Evolutionary conservation across 2,888 invertebrate species (phyloP), one percentile per base, ranked within the genome.

Genomic region (Tetranychus truncatus): DNA sequence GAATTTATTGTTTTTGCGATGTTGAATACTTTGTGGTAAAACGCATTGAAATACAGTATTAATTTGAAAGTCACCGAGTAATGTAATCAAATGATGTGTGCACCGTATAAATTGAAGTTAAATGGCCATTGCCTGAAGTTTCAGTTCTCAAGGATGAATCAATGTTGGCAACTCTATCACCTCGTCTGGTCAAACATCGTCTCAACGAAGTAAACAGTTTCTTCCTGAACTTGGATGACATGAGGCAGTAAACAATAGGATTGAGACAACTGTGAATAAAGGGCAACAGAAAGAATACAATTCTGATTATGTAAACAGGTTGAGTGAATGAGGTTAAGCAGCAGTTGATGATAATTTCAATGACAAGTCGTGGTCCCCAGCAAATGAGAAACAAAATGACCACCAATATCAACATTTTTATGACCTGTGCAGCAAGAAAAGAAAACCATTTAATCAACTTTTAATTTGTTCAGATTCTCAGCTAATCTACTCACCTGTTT

Each of bases 401-500:
- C 9, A 85, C 84, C n/a, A 84, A 81, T 18, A 85, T 82, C 77
- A 85, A 81, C 85, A 85, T 85, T 79, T 84, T 84, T 77, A 85
- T 85, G 9, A 85, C 85, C 85, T 85, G 80, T 0, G 80, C 18
- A 71, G 20, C 20, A 7, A 24, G n/a, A 67, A n/a, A 2, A 67
- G 3, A 67, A 67, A 24, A 21, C 24, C 0, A 67, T 20, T 24
- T 11, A 20, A 24, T 9, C 4, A 69, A 69, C 66, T n/a, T 66
- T 66, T 9, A 24, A 69, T 9, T 20, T 20, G n/a, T n/a, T 11
- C 11, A 69, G 20, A 69, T 69, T 20, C 18, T 6, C 6, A 66
- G 18, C 6, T 20, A 11, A 66, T 21, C 8, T 21, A 71, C 21
- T 45, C 77, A 81, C 82, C 81, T 82, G 82, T 78, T 81, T 80